Conservation (phyloP, 2,888 invertebrate genomes). For the Archips crataeganus region DNA sequence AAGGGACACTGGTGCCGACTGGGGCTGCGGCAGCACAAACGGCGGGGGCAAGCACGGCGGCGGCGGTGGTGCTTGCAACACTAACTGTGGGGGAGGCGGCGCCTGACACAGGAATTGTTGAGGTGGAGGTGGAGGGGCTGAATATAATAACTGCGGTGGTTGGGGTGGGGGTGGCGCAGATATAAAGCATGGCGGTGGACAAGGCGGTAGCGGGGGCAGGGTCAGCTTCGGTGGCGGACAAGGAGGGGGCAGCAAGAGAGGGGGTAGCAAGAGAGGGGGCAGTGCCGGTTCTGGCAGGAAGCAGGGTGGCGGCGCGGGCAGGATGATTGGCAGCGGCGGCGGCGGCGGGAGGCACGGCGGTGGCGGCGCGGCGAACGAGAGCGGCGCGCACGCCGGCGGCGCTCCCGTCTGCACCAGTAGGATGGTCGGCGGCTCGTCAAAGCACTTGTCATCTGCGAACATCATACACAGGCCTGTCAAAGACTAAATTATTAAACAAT, state of each 20-base stretch:
- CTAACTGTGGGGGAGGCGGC: constrained; percentile 29
- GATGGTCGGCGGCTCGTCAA: constrained; percentile 62
- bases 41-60: constrained; percentile 41
- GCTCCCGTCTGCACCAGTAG: constrained; percentile 69
- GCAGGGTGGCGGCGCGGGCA: constrained; percentile 50
- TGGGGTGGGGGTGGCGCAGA: constrained; percentile 45
- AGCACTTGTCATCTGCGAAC: constrained; percentile 25
- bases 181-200: constrained; percentile 44
- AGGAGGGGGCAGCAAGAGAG: constrained; percentile 23
- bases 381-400: constrained; percentile 51
- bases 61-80: constrained; percentile 38
- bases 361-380: constrained; percentile 50
- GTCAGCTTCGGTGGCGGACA: constrained; percentile 31
- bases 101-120: constrained; percentile 18
- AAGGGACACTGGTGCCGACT: constrained; percentile 39
- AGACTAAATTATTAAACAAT: neutral
- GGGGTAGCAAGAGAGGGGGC: constrained; percentile 32
- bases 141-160: constrained; percentile 18
- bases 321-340: constrained; percentile 48
- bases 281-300: constrained; percentile 46
- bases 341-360: constrained; percentile 50
- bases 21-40: constrained; percentile 10
- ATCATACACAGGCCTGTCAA: constrained; percentile 18
- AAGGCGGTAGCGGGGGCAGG: constrained; percentile 43
- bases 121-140: constrained; percentile 38